A percentile compares a stretch with the other conserved stretches of the same genome.
These are phyloP conservation scores for Augochlora pura DNA, from an alignment of 1,140 invertebrate species.

Conservation along the genomic window DNA sequence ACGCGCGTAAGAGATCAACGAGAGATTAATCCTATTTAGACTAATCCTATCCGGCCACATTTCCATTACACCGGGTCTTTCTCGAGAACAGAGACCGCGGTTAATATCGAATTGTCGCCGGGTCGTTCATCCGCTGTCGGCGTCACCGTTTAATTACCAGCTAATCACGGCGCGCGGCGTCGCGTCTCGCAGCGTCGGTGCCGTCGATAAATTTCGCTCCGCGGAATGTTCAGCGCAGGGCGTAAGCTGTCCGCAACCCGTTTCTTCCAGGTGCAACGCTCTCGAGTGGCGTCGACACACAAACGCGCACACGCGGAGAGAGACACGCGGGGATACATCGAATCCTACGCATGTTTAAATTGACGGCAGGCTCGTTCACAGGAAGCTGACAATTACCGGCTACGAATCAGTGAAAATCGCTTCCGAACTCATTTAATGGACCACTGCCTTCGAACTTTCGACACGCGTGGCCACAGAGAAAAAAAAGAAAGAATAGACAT, in stretches of 20 bases:
- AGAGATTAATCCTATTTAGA: neutral
- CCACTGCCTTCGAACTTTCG: neutral
- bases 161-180: neutral
- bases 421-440: conserved; percentile 15
- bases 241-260: neutral
- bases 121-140: neutral
- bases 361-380: neutral
- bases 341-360: conserved; percentile 32
- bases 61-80: neutral
- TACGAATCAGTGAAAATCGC: conserved; percentile 21
- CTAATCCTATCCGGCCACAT: neutral
- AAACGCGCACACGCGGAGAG: too few species aligned
- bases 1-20: neutral
- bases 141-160: conserved; percentile 17
- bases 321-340: conserved; percentile 12
- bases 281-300: conserved; percentile 22
- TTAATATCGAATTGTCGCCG: neutral
- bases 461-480: too few species aligned
- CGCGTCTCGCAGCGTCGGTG: too few species aligned
- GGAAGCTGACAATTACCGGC: conserved; percentile 33
- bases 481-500: too few species aligned
- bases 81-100: neutral
- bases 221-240: neutral
- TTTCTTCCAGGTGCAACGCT: conserved; percentile 30
- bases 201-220: neutral